Evolutionary conservation across 2,113 vertebrate genomes (phyloP), one percentile per base, ranked within the genome.

Genomic region (Perca flavescens): DNA sequence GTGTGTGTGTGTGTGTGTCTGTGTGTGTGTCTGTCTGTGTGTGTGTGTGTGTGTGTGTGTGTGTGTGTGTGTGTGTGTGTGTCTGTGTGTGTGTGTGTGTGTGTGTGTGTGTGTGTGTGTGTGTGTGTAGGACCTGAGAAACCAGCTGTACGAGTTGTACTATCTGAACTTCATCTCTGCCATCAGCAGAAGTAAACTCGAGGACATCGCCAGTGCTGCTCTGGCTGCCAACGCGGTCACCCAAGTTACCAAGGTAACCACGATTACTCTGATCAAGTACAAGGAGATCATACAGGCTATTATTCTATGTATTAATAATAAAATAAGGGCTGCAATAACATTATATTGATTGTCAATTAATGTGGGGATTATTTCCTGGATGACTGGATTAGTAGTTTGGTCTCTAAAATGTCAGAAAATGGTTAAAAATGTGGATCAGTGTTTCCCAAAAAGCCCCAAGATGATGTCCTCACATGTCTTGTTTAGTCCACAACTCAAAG

Each of bases 91-190:
- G 7, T 56, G 22, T 57, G 22, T 76, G 9, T 52, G 0, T 69
- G 21, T 74, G 22, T 76, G 9, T 52, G 0, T 69, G 21, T 74
- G 56, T 70, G 25, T 77, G 65, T 63, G 31, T 80, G 58, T 85
- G 36, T 85, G 25, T 62, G 94, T 91, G 57, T 74, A 99, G 98
- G 98, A 99, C 92, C 96, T 99, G 92, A 96, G 97, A 92, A 98
- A 96, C 89, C 98, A 99, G 78, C 95, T 99, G 47, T 97, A 99
- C 81, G 98, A 99, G 90, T 96, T 97, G 6, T 99, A 99, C 88
- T 99, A 96, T 93, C 96, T 99, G 94, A 99, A 99, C 93, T 99
- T 99, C 91, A 99, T 99, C 96, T 99, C 98, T 73, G 98, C 98
- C 74, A 99, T 99, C 95, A 99, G 98, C 4, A 96, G 98, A 91